Percentiles rank a stretch among this genome's conserved stretches.
Conservation (phyloP, 37 sponge, comb jelly and placozoan species). For the Petrosia ficiformis region DNA sequence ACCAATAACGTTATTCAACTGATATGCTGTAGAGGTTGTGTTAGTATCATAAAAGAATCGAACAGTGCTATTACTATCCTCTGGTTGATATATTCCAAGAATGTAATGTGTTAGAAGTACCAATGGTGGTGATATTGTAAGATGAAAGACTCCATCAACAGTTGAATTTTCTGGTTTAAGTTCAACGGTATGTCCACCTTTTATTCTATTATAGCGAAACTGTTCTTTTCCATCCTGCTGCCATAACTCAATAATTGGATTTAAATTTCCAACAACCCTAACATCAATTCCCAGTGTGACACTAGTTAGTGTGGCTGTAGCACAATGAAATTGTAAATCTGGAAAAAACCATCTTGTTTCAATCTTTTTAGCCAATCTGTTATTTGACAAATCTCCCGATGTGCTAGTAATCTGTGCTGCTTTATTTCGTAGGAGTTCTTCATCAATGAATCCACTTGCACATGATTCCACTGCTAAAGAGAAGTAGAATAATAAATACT, state of each 20-base stretch:
- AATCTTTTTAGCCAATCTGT: not conserved
- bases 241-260: not conserved
- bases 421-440: not conserved
- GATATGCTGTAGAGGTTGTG: not conserved
- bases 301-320: not conserved
- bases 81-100: constrained; percentile 18
- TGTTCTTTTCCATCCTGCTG: not conserved
- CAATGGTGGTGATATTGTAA: not conserved
- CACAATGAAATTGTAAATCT: not conserved
- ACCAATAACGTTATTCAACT: not conserved
- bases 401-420: not conserved
- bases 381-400: not conserved
- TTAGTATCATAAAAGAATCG: not conserved
- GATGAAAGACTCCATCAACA: not conserved
- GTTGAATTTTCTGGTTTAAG: not conserved
- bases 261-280: not conserved
- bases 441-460: not conserved
- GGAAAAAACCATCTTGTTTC: not conserved
- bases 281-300: constrained; percentile 1
- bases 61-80: constrained; percentile 2
- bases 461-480: not conserved
- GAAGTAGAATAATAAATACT: too few species aligned
- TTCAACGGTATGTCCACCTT: not conserved
- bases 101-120: not conserved
- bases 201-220: not conserved